Percentiles rank a stretch among this genome's conserved stretches.
Evolutionary conservation across 1,140 invertebrate genomes (phyloP).

Genomic region (Euschistus heros): DNA sequence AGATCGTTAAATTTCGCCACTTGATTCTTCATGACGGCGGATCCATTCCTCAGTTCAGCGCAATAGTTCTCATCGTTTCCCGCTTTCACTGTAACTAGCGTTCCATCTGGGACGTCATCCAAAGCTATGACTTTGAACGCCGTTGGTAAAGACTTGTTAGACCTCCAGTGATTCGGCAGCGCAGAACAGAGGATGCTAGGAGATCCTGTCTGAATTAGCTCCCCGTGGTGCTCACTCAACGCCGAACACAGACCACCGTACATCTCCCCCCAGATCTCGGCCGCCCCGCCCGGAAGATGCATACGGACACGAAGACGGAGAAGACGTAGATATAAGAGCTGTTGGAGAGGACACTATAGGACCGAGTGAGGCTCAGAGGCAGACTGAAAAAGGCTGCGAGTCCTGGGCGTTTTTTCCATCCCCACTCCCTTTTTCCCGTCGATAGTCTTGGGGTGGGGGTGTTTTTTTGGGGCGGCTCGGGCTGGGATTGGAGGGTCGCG

Average conservation of each 20-base stretch:
- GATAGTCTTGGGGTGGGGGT: conserved; percentile 12
- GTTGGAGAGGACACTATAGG: neutral
- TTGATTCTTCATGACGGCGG: conserved; percentile 90
- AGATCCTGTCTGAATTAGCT: conserved; percentile 80
- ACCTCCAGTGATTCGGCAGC: conserved; percentile 85
- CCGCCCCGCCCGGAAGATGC: conserved; percentile 45
- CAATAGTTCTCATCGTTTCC: conserved; percentile 96
- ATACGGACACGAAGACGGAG: conserved; percentile 30
- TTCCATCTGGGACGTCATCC: conserved; percentile 86
- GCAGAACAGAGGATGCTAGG: conserved; percentile 84
- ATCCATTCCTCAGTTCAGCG: conserved; percentile 84
- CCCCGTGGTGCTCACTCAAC: conserved; percentile 74
- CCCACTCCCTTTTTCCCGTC: conserved; percentile 4
- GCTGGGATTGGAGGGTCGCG: conserved; percentile 27
- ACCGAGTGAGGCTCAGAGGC: neutral
- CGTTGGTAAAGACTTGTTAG: conserved; percentile 90
- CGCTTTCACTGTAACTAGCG: conserved; percentile 80
- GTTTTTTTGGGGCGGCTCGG: conserved; percentile 26
- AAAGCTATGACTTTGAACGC: conserved; percentile 87
- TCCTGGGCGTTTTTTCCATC: conserved; percentile 21
- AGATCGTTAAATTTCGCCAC: conserved; percentile 97
- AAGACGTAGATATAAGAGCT: neutral
- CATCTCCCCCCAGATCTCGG: conserved; percentile 46
- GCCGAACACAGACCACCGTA: conserved; percentile 56
- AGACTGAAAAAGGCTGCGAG: neutral